Conservation (phyloP, 2,797 vertebrate species). For the Leptoclinus maculatus region DNA sequence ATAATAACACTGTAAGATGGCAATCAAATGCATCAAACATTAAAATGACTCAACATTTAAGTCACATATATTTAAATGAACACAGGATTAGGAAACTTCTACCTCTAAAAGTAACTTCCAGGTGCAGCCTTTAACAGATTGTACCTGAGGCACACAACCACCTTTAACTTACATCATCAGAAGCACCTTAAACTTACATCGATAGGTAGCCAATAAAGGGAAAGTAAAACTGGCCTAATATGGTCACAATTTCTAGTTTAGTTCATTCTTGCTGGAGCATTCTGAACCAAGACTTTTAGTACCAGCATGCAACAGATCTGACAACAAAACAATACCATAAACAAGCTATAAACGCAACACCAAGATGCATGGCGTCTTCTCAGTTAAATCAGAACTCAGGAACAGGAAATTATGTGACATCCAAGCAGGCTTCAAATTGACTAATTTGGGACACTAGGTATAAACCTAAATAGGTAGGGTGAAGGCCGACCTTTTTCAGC, state of each 20-base stretch:
- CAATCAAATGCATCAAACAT: not conserved
- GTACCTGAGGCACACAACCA: not conserved
- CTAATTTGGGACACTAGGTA: not conserved
- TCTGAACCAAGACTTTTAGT: not conserved
- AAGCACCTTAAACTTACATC: not conserved
- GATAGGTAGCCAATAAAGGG: not conserved
- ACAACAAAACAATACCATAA: not conserved
- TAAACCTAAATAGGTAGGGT: not conserved
- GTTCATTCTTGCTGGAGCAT: not conserved
- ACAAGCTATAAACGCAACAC: not conserved
- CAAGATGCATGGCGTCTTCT: no score
- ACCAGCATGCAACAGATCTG: not conserved
- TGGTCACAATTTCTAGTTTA: not conserved
- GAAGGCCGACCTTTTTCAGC: not conserved
- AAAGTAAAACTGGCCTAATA: not conserved
- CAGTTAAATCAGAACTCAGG: no score
- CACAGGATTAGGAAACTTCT: not conserved
- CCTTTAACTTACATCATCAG: not conserved
- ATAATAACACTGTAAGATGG: not conserved
- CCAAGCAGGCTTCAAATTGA: not conserved
- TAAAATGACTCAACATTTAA: slow-evolving; percentile 19
- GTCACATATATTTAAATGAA: not conserved
- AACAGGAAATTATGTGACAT: not conserved
- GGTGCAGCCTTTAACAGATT: no score
- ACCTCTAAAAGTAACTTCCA: not conserved